Base-by-base conservation (phyloP, 2,113 vertebrate species). In the Cochlearius cochlearius region DNA sequence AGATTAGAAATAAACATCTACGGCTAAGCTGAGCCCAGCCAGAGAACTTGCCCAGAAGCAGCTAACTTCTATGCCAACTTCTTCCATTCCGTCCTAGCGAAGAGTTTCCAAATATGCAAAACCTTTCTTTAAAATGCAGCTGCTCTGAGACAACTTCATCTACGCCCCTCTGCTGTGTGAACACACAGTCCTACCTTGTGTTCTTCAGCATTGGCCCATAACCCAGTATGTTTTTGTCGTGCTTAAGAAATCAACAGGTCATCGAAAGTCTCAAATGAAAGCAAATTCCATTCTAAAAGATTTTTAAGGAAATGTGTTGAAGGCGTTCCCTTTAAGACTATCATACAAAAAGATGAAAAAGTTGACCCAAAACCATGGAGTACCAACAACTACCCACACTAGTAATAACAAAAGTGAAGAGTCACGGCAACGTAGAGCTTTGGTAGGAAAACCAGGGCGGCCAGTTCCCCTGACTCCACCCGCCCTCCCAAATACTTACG, bases 101-200 rank as follows among this genome's bases (percentile, higher is more conserved):
- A 55, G 38, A 84, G 58, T 50, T 75, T 85, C 62, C 58, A 82
- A 56, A 77, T 0, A 36, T 1, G 0, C 39, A 79, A 94, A 86
- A 7, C 16, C 36, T 56, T 86, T 38, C 68, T 45, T 67, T 56
- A 38, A 41, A 66, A 20, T 0, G 0, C 5, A 41, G 18, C 22
- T 38, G 45, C 67, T 91, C 80, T 3, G 29, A 53, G 14, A 52
- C 47, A 50, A 4, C 25, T 41, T 29, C 11, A 34, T 16, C 47
- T 45, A 7, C 0, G 0, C 17, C 19, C 23, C 12, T 10, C 17
- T 78, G 32, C 80, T 85, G 39, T 3, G 16, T 3, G 17, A 86
- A 73, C 59, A 68, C 52, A 20, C 19, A 41, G 50, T 12, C 43
- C 47, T 58, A 0, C 21, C 68, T 15, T 32, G 27, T 17, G 3